Evolutionary conservation across 1,140 invertebrate species (phyloP).

Genomic region (Scylla paramamosain): DNA sequence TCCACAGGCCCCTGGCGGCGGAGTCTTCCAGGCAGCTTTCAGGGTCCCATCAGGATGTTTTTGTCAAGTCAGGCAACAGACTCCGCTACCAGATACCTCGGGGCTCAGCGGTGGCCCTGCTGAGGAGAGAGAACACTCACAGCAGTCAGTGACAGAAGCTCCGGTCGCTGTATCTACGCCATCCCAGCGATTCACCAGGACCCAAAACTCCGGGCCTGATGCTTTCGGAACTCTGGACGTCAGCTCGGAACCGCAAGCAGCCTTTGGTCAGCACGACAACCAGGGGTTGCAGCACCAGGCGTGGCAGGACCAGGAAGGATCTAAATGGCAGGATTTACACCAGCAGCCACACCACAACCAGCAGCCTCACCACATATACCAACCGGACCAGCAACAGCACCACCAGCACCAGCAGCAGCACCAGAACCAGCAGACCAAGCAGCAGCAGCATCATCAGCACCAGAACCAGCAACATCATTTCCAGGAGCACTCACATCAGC

Average conservation of each 20-base stretch:
- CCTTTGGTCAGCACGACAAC: neutral
- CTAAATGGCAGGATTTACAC: neutral
- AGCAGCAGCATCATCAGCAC: neutral
- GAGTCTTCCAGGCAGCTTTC: slow-evolving; percentile 68
- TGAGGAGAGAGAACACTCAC: neutral
- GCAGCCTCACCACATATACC: neutral
- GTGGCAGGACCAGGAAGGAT: neutral
- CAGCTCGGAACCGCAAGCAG: neutral
- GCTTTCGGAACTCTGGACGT: neutral
- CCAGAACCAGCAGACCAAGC: neutral
- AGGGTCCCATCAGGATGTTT: slow-evolving; percentile 74
- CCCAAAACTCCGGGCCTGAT: slow-evolving; percentile 34
- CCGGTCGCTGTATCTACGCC: no score
- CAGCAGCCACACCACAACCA: neutral
- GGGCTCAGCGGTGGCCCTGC: neutral
- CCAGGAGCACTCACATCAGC: neutral
- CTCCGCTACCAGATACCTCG: neutral
- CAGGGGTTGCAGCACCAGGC: neutral
- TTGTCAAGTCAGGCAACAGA: slow-evolving; percentile 66
- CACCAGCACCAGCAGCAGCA: neutral
- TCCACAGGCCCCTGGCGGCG: slow-evolving; percentile 57
- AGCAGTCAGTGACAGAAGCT: neutral
- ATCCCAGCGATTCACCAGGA: slow-evolving; percentile 31
- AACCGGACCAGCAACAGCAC: neutral
- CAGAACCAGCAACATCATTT: no score